phyloP scores from a whole-genome alignment of 2,113 vertebrate species.

The Phodopus roborovskii region DNA sequence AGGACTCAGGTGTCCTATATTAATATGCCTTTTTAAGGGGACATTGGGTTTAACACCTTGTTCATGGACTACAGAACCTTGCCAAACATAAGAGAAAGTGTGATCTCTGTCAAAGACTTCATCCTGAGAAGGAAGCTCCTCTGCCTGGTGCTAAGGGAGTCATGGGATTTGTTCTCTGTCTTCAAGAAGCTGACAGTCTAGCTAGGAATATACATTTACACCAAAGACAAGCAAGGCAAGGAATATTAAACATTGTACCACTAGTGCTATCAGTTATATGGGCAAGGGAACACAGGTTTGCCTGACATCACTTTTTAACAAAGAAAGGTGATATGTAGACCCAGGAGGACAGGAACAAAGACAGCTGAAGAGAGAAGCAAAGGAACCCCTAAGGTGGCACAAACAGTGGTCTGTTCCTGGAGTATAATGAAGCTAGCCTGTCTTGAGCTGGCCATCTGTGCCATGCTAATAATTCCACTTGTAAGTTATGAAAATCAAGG shows the following conservation, averaged over 20 bases:
- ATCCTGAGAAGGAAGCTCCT: neutral
- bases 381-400: neutral
- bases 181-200: neutral
- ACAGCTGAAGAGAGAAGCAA: conserved; percentile 7
- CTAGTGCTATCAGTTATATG: neutral
- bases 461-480: neutral
- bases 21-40: conserved; percentile 59
- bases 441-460: neutral
- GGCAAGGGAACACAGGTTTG: neutral
- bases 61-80: conserved; percentile 55
- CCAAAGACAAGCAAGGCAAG: neutral
- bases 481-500: neutral
- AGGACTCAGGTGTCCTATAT: conserved; percentile 13
- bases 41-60: neutral
- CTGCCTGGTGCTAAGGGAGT: neutral
- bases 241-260: neutral
- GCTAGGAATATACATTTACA: neutral
- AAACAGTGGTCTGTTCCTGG: neutral
- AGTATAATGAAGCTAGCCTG: neutral
- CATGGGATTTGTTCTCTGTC: neutral
- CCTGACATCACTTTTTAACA: neutral
- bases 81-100: conserved; percentile 36
- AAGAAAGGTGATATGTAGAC: neutral
- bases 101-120: neutral
- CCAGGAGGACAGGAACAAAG: neutral